A percentile compares a stretch with the other conserved stretches of the same genome.
Evolutionary conservation across 2,113 vertebrate species (phyloP).

Genomic region (Cyprinodon tularosa): DNA sequence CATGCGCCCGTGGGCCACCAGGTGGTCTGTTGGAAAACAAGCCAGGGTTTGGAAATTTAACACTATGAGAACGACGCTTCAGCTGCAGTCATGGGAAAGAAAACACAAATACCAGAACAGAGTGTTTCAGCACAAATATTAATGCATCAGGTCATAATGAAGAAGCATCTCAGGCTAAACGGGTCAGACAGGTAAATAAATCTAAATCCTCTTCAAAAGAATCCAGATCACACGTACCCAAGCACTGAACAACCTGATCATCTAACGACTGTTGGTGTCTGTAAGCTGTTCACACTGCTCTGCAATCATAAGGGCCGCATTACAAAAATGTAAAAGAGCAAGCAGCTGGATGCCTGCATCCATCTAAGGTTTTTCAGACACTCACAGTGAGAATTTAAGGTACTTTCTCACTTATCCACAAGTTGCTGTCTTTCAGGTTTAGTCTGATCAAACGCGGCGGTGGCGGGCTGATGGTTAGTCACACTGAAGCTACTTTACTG

Average conservation of each 20-base stretch:
- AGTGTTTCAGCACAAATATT: not conserved
- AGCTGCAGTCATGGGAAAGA: not conserved
- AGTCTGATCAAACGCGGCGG: no score
- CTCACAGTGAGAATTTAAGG: no score
- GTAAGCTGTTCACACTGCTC: not conserved
- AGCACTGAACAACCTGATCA: not conserved
- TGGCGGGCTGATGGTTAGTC: no score
- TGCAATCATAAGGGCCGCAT: not conserved
- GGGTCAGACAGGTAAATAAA: no score
- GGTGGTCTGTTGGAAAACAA: slow-evolving; percentile 84
- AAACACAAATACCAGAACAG: no score
- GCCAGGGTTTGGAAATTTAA: not conserved
- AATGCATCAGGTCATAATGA: not conserved
- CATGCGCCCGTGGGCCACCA: slow-evolving; percentile 98
- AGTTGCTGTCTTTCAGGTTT: no score
- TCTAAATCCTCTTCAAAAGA: no score
- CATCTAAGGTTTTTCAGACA: not conserved
- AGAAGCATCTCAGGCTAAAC: no score
- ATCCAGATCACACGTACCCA: not conserved
- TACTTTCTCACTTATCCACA: no score
- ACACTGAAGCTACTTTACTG: no score
- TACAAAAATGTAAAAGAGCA: not conserved
- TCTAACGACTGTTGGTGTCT: not conserved
- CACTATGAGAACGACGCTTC: not conserved
- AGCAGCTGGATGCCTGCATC: not conserved